Evolutionary conservation across 1,140 invertebrate species (phyloP), one percentile per base, ranked within the genome.

Genomic region (Dolichoris vasculosae): DNA sequence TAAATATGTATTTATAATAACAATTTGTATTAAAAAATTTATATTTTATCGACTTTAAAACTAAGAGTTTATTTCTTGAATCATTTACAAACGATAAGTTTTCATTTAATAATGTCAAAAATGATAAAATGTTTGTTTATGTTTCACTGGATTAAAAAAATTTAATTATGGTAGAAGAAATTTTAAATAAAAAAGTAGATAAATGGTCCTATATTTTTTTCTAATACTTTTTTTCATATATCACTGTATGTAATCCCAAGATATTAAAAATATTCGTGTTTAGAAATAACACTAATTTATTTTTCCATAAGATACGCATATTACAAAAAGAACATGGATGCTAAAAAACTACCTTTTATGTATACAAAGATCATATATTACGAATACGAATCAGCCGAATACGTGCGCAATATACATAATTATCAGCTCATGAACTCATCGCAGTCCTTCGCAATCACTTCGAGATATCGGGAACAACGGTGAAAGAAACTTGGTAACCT

Each of bases 391-490:
- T 23, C 2, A 77, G 15, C 30, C 35, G 17, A 3, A 26, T 55
- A 38, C 30, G 48, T 77, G n/a, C 17, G 6, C 46, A 30, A 35
- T 55, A 55, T 55, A 55, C 48, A 38, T 55, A 51, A 77, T 51
- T 15, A 51, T 77, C 43, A 26, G n/a, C 35, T 32, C 32, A 11
- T 9, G 6, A n/a, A 30, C 48, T 77, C 30, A 6, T 17, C 3
- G 6, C 20, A 26, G n/a, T 7, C 35, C 35, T 48, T 75, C 43
- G 0, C 40, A 23, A 9, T n/a, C 1, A 9, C 17, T 32, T 63
- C 46, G 11, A 30, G 23, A 86, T 90, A 91, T 89, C 87, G 87
- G 77, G 87, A 84, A 90, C 88, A 86, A 71, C 11, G n/a, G 20
- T 17, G 38, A 11, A 48, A 26, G 77, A 82, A 86, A 88, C 84